Base-by-base conservation (phyloP, 2,797 vertebrate species). In the Esox lucius region DNA sequence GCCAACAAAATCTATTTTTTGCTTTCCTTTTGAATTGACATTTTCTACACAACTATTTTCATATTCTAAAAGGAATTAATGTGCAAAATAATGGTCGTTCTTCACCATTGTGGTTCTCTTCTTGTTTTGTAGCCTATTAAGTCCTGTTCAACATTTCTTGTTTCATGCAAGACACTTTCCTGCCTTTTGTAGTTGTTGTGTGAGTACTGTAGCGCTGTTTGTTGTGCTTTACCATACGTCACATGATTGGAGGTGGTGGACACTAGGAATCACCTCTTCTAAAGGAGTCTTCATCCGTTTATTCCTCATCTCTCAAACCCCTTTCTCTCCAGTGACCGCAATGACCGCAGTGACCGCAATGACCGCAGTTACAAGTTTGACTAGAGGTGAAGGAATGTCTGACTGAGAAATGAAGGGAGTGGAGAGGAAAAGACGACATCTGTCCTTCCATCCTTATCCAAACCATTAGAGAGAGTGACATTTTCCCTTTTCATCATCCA, bases 281-380 rank as follows among this genome's bases (percentile, higher is more conserved):
- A 16, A 53, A 26, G 39, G 67, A 4, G 22, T 70, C 74, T 78
- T 26, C 71, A 17, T 33, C 61, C 7, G 49, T 39, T 28, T 31
- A 48, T 28, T 28, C 24, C 5, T 24, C 22, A 62, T 35, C 16
- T 48, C 16, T 61, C 56, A 13, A 24, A 16, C 28, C 49, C 16
- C 28, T 76, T 19, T 76, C n/a, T 53, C 68, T 24, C 9, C 66
- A 94, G 93, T 46, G 90, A 87, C 31, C 91, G 90, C 73, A 89
- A 81, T 71, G 90, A 87, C 31, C 91, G 90, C 73, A 89, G 80
- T 71, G 90, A 87, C 39, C 91, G 90, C 73, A 89, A 83, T 73
- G 91, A 91, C 80, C 56, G 22, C 56, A 61, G 56, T 22, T 61
- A 61, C 22, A 61, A 61, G 56, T 92, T 85, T 4, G 88, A 93